A percentile compares a stretch with the other conserved stretches of the same genome.
Evolutionary conservation across 2,888 invertebrate genomes (phyloP).

Genomic region (Coenonympha arcania): DNA sequence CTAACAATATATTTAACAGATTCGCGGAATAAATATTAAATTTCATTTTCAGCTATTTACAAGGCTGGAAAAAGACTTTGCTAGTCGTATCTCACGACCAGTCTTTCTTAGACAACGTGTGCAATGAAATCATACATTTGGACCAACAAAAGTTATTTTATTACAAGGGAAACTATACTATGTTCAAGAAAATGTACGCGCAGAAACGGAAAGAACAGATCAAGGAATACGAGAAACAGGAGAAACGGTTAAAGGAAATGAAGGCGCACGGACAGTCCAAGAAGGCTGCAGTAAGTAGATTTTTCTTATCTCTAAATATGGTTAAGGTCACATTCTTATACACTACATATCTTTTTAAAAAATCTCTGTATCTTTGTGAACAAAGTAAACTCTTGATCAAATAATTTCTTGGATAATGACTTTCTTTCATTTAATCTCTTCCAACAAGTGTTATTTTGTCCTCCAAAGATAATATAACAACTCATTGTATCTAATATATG

Average conservation of each 20-base stretch:
- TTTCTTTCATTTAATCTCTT: too few species aligned
- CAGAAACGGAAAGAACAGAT: constrained; percentile 96
- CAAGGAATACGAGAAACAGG: constrained; percentile 99
- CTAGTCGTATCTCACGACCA: constrained; percentile 99
- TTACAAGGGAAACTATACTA: constrained; percentile 97
- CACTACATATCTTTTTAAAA: too few species aligned
- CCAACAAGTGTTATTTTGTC: too few species aligned
- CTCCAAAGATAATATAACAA: too few species aligned
- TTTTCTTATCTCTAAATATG: too few species aligned
- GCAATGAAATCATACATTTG: constrained; percentile 98
- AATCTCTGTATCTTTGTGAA: too few species aligned
- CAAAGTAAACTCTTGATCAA: too few species aligned
- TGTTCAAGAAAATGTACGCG: constrained; percentile 98
- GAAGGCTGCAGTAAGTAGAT: constrained; percentile 87
- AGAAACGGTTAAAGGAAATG: constrained; percentile 94
- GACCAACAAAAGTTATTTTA: constrained; percentile 95
- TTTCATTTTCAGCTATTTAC: constrained; percentile 83
- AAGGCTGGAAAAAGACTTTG: constrained; percentile 98
- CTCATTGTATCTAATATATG: too few species aligned
- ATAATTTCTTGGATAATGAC: too few species aligned
- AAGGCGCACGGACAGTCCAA: constrained; percentile 97
- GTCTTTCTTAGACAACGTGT: constrained; percentile 99
- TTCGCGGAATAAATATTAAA: too few species aligned
- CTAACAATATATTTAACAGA: too few species aligned
- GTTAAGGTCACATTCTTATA: too few species aligned